Conservation (phyloP, 2,113 vertebrate species). For the Solenodon paradoxus region DNA sequence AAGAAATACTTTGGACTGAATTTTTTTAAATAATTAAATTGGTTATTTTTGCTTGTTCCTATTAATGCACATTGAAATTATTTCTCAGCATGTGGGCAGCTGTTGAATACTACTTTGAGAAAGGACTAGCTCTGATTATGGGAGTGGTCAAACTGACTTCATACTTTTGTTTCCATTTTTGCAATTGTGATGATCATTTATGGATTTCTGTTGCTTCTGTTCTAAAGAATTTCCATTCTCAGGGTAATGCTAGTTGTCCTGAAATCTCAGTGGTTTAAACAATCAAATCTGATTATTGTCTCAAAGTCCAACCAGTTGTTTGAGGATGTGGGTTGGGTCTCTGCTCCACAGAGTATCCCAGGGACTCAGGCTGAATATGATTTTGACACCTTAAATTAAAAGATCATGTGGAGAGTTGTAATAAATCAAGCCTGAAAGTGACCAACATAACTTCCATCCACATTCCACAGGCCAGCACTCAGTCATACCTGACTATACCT, state of each 20-base stretch:
- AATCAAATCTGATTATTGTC: slow-evolving; percentile 14
- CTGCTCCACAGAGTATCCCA: background rate
- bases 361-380: background rate
- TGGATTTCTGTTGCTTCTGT: slow-evolving; percentile 25
- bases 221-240: slow-evolving; percentile 26
- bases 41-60: slow-evolving; percentile 5
- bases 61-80: background rate
- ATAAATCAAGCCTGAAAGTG: background rate
- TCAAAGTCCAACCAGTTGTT: background rate
- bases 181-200: background rate
- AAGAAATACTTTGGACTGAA: slow-evolving; percentile 31
- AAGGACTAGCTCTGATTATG: background rate
- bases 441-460: background rate
- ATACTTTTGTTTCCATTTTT: slow-evolving; percentile 33
- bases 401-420: background rate
- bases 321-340: background rate
- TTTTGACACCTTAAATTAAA: background rate
- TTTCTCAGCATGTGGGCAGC: slow-evolving; percentile 17
- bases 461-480: background rate
- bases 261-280: slow-evolving; percentile 44
- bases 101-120: slow-evolving; percentile 24
- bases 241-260: background rate
- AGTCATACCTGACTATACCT: background rate
- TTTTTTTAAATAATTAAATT: background rate
- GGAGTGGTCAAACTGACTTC: slow-evolving; percentile 27